Conservation (phyloP, 2,888 invertebrate species). For the Pantelozetes paolii region DNA sequence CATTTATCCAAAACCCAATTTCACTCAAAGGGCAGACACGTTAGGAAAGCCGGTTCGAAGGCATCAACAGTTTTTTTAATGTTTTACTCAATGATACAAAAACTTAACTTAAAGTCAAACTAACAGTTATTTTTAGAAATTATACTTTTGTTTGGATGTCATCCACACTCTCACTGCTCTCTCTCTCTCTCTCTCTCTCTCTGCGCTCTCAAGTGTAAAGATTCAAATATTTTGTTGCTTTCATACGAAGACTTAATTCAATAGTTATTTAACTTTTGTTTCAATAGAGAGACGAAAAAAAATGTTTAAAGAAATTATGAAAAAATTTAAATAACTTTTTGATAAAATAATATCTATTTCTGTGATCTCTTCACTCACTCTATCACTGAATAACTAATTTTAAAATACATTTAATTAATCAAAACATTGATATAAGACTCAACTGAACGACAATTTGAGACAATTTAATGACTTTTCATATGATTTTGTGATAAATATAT, state of each 20-base stretch:
- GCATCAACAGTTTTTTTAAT: conserved; percentile 4
- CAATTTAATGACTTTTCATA: conserved; percentile 6
- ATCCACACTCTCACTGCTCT: conserved; percentile 10
- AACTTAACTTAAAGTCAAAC: conserved; percentile 8
- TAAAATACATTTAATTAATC: background rate
- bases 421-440: background rate
- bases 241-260: background rate
- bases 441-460: background rate
- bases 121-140: conserved; percentile 31
- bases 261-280: background rate
- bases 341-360: too few relatives aligned
- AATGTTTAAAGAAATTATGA: background rate
- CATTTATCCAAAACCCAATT: background rate
- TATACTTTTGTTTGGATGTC: background rate
- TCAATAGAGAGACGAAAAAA: too few relatives aligned
- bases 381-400: background rate
- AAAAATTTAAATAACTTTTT: background rate
- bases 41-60: background rate
- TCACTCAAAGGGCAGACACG: background rate
- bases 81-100: conserved; percentile 11
- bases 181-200: too few relatives aligned
- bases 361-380: too few relatives aligned
- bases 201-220: background rate
- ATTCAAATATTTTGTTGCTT: conserved; percentile 7
- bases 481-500: background rate